Evolutionary conservation across 2,888 invertebrate genomes (phyloP), one percentile per base, ranked within the genome.

Genomic region (Magallana nippona): DNA sequence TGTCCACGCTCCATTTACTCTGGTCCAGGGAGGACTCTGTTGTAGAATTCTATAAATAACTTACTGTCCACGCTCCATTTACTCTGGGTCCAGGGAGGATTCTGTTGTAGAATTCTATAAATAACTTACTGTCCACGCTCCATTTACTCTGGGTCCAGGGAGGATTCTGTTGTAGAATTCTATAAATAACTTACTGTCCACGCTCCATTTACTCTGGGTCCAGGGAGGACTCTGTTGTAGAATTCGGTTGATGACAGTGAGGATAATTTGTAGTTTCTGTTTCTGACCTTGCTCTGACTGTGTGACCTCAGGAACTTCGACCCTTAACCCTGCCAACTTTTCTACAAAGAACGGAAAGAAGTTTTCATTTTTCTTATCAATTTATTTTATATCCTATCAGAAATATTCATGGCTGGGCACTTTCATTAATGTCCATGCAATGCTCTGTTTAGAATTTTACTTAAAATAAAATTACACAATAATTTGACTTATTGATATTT

Each of bases 241-340:
- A 58, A 98, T 97, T 93, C 96, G 96, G 94, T 98, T 98, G 19
- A 98, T 97, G 86, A 97, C 97, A 89, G 96, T 96, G 71, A 99
- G 95, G 60, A 99, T 98, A 86, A 98, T 96, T 84, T 96, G 96
- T 57, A 99, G 95, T 93, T 99, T 99, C 93, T 99, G 98, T 87
- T 97, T 97, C 94, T 99, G 99, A 0, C 93, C 94, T 55, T 93
- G 91, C 94, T 99, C 99, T 0, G 98, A 98, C 94, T 99, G 99
- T 0, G 99, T 98, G 1, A 99, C 99, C 95, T 99, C 99, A 0
- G 98, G 98, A 3, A 99, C 98, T 95, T 99, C 98, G 79, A 99
- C 95, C 94, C 98, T 97, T 81, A 97, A 96, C 32, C 96, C 96
- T 0, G 98, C 97, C 79, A 98, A 95, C 94, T 97, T 98, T 94